Conservation (phyloP, 2,888 invertebrate species). For the Prionchulus punctatus region DNA sequence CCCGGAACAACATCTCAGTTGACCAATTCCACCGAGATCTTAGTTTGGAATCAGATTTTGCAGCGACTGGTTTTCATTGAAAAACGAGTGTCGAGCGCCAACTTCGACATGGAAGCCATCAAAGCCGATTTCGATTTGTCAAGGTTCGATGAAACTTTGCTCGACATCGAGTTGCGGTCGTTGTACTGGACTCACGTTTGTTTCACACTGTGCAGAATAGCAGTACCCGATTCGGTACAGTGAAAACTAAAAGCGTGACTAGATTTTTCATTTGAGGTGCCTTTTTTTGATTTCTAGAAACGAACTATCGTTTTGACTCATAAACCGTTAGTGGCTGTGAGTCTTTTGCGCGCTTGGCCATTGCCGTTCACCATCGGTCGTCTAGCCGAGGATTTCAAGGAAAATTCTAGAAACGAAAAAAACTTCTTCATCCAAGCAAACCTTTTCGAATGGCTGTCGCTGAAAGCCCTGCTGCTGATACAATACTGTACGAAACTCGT, state of each 20-base stretch:
- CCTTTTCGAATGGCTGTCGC: neutral
- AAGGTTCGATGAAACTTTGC: neutral
- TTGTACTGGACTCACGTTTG: neutral
- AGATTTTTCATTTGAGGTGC: too few species aligned
- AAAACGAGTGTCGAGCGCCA: neutral
- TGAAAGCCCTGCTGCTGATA: neutral
- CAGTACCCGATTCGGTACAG: neutral
- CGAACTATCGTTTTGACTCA: neutral
- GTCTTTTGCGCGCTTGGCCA: neutral
- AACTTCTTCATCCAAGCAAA: neutral
- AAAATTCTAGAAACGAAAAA: neutral
- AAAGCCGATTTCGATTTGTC: neutral
- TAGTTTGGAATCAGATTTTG: neutral
- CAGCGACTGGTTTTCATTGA: neutral
- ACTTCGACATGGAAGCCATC: neutral
- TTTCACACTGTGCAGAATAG: neutral
- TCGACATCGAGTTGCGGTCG: neutral
- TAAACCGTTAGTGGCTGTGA: neutral
- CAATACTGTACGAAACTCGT: neutral
- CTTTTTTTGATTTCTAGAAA: too few species aligned
- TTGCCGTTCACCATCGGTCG: neutral
- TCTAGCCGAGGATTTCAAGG: neutral
- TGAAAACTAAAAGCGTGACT: too few species aligned
- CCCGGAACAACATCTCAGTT: neutral
- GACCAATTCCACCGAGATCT: neutral